Percentiles rank a stretch among this genome's conserved stretches.
phyloP scores from a whole-genome alignment of 1,140 invertebrate genomes.

The Polypedilum pembai region DNA sequence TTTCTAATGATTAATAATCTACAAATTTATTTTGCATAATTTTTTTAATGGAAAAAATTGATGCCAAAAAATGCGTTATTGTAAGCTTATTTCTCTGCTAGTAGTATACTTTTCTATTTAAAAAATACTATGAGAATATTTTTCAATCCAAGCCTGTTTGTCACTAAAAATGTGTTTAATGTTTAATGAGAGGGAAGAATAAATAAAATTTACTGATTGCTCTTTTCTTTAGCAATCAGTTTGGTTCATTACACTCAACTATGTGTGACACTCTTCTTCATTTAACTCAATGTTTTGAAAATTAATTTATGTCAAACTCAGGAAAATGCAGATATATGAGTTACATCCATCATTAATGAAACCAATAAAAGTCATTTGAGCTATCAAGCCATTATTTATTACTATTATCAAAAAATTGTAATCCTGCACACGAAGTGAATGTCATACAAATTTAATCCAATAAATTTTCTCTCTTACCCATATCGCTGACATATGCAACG shows the following conservation, averaged over 20 bases:
- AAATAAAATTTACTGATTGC: not conserved
- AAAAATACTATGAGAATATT: no score
- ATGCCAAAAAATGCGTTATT: no score
- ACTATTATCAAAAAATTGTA: not conserved
- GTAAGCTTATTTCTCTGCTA: no score
- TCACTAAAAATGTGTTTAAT: not conserved
- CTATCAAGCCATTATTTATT: not conserved
- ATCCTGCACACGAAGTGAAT: not conserved
- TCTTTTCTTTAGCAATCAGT: not conserved
- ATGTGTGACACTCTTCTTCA: no score
- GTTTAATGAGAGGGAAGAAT: conserved; percentile 19
- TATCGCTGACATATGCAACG: not conserved
- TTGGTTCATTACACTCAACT: no score
- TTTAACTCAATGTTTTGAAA: not conserved
- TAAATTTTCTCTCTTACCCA: not conserved
- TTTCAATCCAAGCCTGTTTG: no score
- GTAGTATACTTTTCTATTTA: no score
- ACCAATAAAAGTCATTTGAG: not conserved
- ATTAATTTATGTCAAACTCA: not conserved
- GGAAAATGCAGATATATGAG: not conserved
- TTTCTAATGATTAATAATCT: no score
- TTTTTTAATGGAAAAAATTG: no score
- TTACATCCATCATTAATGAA: not conserved
- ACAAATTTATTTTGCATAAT: no score
- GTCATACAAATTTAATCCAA: conserved; percentile 10